phyloP scores from a whole-genome alignment of 2,113 vertebrate genomes.

The Suricata suricatta region DNA sequence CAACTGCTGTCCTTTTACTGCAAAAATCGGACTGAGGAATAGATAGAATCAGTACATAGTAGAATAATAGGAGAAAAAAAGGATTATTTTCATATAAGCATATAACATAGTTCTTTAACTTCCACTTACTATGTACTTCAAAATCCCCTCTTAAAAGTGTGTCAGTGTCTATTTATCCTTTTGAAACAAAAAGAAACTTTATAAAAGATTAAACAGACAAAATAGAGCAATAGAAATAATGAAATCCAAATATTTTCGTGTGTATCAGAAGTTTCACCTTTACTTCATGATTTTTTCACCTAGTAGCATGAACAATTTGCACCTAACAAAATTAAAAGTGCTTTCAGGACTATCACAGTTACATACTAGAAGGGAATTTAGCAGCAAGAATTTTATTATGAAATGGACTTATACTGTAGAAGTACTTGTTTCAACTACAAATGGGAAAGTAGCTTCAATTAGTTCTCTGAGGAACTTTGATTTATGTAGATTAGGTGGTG shows the following conservation, averaged over 20 bases:
- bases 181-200: constrained; percentile 49
- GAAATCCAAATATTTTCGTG: constrained; percentile 18
- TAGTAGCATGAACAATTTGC: constrained; percentile 17
- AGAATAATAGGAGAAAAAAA: background rate
- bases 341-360: constrained; percentile 59
- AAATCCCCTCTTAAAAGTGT: constrained; percentile 3
- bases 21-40: background rate
- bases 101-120: constrained; percentile 37
- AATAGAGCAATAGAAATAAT: constrained; percentile 40
- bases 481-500: constrained; percentile 70
- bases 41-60: background rate
- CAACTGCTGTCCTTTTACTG: background rate
- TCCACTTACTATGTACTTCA: background rate
- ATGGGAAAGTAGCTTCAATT: constrained; percentile 72
- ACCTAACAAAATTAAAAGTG: constrained; percentile 65
- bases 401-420: constrained; percentile 51
- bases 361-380: constrained; percentile 59
- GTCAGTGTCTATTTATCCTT: background rate
- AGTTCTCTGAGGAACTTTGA: constrained; percentile 72
- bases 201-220: constrained; percentile 71
- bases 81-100: constrained; percentile 28
- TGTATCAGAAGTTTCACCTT: constrained; percentile 47
- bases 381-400: constrained; percentile 68
- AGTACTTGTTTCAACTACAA: constrained; percentile 68
- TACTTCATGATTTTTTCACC: constrained; percentile 57